These are phyloP conservation scores for Rhinatrema bivittatum DNA, from an alignment of 2,797 vertebrate genomes.

Conservation along the genomic window DNA sequence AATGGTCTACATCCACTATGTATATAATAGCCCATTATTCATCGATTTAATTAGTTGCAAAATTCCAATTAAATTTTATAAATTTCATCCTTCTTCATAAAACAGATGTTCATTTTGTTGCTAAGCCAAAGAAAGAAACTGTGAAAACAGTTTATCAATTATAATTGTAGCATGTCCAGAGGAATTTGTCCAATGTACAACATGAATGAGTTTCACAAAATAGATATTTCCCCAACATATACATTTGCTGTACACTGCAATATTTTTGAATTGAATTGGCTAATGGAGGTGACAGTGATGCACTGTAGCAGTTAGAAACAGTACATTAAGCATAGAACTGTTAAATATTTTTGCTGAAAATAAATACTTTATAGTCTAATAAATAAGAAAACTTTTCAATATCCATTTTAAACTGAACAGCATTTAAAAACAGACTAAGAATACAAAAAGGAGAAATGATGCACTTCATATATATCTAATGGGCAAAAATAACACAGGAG, in stretches of 20 bases:
- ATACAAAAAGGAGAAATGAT: not conserved
- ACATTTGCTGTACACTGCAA: not conserved
- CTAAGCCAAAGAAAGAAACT: not conserved
- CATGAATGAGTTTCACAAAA: not conserved
- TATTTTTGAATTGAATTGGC: constrained; percentile 7
- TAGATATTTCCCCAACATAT: constrained; percentile 6
- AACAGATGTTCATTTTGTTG: too few relatives aligned
- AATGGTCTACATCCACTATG: too few relatives aligned
- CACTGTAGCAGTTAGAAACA: constrained; percentile 17
- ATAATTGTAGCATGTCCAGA: constrained; percentile 6
- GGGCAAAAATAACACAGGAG: too few relatives aligned
- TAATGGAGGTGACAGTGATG: constrained; percentile 12
- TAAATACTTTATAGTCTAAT: constrained; percentile 7
- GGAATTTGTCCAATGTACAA: not conserved
- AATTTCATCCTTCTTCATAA: too few relatives aligned
- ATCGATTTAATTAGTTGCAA: too few relatives aligned
- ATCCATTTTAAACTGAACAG: constrained; percentile 12
- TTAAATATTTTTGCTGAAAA: constrained; percentile 15
- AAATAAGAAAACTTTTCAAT: constrained; percentile 8
- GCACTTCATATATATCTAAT: constrained; percentile 4
- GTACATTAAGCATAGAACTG: constrained; percentile 15
- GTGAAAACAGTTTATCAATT: constrained; percentile 6
- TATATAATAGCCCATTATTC: too few relatives aligned
- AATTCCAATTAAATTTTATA: too few relatives aligned
- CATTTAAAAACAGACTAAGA: constrained; percentile 9